phyloP scores from a whole-genome alignment of 2,888 invertebrate genomes.

The Lasioglossum malachurum region DNA sequence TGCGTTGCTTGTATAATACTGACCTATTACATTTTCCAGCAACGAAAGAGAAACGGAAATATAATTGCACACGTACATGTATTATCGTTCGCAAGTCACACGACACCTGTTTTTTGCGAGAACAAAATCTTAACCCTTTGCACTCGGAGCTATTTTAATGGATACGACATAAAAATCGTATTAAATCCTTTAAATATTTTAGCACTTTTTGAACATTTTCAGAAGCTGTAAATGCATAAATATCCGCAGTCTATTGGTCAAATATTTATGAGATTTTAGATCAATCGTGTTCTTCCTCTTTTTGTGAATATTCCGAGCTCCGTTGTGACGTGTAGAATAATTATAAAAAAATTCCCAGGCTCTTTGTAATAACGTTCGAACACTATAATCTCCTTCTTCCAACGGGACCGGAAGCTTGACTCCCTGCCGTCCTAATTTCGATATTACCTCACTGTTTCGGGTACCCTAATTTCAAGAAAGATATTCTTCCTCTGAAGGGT shows the following conservation, averaged over 20 bases:
- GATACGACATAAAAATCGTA: no score
- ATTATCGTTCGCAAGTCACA: no score
- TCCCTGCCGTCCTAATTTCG: not conserved
- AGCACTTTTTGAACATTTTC: no score
- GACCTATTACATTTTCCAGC: not conserved
- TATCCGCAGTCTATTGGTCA: no score
- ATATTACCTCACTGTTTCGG: not conserved
- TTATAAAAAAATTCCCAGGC: not conserved
- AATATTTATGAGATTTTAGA: not conserved
- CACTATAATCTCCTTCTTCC: constrained; percentile 35
- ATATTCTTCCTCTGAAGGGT: not conserved
- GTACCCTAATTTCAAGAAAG: not conserved
- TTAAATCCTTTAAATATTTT: no score
- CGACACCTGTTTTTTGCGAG: no score
- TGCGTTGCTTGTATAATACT: not conserved
- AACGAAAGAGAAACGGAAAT: not conserved
- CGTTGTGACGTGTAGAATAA: not conserved
- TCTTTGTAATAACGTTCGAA: constrained; percentile 19
- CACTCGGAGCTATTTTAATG: no score
- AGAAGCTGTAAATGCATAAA: no score
- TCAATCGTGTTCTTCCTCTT: not conserved
- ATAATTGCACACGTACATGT: not conserved
- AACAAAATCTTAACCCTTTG: not conserved
- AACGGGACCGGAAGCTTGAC: constrained; percentile 16
- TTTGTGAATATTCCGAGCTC: not conserved